These are phyloP conservation scores for Amblyteles armatorius DNA, from an alignment of 2,888 invertebrate species.

Conservation along the genomic window DNA sequence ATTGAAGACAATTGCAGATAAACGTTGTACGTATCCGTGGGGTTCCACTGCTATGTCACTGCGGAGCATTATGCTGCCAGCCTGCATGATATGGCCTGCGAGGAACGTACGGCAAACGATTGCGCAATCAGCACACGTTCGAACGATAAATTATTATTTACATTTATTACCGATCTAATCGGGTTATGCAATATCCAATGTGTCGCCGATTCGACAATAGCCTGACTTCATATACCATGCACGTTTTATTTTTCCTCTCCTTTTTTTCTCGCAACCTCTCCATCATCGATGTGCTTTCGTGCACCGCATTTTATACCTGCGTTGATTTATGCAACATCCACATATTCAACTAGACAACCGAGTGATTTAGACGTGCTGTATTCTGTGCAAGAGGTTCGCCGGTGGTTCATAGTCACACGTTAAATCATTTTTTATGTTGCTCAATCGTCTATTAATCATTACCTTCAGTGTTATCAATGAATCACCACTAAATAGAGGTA, in stretches of 20 bases:
- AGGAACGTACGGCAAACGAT: not conserved
- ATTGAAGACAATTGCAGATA: slow-evolving; percentile 52
- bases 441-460: not conserved
- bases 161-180: slow-evolving; percentile 8
- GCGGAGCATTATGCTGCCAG: not conserved
- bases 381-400: not conserved
- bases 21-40: slow-evolving; percentile 9
- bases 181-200: slow-evolving; percentile 36
- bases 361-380: slow-evolving; percentile 1
- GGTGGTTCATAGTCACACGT: not conserved
- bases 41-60: slow-evolving; percentile 3
- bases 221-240: not conserved
- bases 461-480: not conserved
- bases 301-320: not conserved
- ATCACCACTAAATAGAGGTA: not conserved
- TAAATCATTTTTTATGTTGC: slow-evolving; percentile 6
- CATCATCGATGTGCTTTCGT: slow-evolving; percentile 5
- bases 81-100: not conserved
- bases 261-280: not conserved
- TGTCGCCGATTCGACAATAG: slow-evolving; percentile 6
- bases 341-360: not conserved
- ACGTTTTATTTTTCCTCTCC: not conserved
- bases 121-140: slow-evolving; percentile 29
- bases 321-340: slow-evolving; percentile 5
- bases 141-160: slow-evolving; percentile 19